phyloP scores from a whole-genome alignment of 1,140 invertebrate species.

The Copidosoma floridanum region DNA sequence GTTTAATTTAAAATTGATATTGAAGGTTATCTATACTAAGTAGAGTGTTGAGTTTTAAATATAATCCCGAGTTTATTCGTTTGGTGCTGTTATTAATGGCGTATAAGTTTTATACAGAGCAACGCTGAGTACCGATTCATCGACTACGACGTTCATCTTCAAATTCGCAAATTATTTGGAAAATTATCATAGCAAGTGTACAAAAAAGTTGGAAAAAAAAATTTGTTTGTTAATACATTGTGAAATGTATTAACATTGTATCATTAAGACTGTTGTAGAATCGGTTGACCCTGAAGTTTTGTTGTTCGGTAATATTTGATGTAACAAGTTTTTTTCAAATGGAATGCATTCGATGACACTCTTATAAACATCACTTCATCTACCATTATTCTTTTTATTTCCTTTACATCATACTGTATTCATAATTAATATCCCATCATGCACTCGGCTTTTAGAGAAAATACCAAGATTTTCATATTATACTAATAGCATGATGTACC shows the following conservation, averaged over 20 bases:
- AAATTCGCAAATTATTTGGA: too few relatives aligned
- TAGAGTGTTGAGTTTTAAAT: not conserved
- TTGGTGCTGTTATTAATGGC: too few relatives aligned
- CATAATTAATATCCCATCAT: not conserved
- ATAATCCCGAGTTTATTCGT: too few relatives aligned
- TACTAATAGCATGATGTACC: too few relatives aligned
- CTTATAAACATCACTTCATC: not conserved
- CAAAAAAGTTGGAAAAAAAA: constrained; percentile 1
- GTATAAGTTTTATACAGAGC: not conserved
- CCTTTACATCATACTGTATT: not conserved
- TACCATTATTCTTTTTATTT: not conserved
- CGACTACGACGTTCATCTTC: not conserved
- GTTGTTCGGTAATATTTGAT: constrained; percentile 31
- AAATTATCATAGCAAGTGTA: not conserved
- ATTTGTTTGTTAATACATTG: constrained; percentile 30
- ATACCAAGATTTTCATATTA: too few relatives aligned
- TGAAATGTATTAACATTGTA: constrained; percentile 30
- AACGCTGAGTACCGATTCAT: constrained; percentile 3
- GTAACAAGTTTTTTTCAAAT: constrained; percentile 18
- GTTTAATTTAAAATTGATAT: not conserved
- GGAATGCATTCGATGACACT: constrained; percentile 18
- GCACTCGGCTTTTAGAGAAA: not conserved
- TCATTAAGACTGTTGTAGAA: constrained; percentile 33
- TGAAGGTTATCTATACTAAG: not conserved
- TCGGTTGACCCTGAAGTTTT: constrained; percentile 21